Percentiles rank a stretch among this genome's conserved stretches.
Evolutionary conservation across 2,113 vertebrate genomes (phyloP).

Genomic region (Capreolus pygargus): DNA sequence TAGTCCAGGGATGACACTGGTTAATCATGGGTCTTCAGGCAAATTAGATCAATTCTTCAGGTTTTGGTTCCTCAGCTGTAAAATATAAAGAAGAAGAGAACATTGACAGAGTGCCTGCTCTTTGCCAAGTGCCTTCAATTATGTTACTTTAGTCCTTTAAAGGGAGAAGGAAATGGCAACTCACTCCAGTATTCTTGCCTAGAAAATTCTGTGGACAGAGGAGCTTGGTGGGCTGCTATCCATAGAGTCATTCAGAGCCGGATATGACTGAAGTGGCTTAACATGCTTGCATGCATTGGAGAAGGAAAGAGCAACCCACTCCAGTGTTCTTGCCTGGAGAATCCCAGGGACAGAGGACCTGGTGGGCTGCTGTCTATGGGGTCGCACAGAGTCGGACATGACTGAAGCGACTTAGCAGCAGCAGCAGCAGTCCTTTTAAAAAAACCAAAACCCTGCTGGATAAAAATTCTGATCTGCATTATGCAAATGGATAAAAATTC

Average conservation of each 20-base stretch:
- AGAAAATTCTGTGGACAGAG: not conserved
- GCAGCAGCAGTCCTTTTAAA: not conserved
- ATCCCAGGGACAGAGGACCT: not conserved
- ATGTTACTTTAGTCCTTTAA: not conserved
- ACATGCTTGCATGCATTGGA: not conserved
- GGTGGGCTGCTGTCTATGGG: not conserved
- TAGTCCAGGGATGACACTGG: not conserved
- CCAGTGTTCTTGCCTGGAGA: not conserved
- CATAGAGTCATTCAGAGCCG: not conserved
- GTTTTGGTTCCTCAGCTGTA: not conserved
- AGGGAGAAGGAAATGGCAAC: not conserved
- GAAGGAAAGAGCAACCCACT: not conserved
- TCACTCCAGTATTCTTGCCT: not conserved
- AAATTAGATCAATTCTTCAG: not conserved
- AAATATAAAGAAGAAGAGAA: not conserved
- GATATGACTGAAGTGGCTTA: not conserved
- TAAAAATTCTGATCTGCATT: not conserved
- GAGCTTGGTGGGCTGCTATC: not conserved
- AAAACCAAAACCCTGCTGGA: not conserved
- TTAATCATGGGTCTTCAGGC: not conserved
- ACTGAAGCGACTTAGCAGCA: not conserved
- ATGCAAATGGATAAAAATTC: too few species aligned
- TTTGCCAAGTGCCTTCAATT: not conserved
- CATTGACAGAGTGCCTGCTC: not conserved
- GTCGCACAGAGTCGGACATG: fast-evolving